Percentiles rank a stretch among this genome's conserved stretches.
phyloP scores from a whole-genome alignment of 2,797 vertebrate genomes.

The Etheostoma nigrum region DNA sequence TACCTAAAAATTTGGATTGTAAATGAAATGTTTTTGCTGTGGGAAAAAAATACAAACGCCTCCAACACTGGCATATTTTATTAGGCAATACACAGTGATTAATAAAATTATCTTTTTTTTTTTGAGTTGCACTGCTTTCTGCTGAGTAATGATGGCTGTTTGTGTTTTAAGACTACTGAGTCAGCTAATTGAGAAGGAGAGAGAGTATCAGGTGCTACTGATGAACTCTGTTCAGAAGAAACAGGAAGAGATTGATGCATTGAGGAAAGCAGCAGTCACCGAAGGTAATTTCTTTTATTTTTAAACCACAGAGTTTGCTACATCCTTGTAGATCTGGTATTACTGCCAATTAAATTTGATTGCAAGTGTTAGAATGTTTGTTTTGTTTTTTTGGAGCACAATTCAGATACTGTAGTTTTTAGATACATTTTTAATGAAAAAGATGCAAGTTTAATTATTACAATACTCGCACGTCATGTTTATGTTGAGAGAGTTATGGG shows the following conservation, averaged over 20 bases:
- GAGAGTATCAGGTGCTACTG: constrained; percentile 87
- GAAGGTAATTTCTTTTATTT: constrained; percentile 60
- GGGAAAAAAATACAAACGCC: neutral
- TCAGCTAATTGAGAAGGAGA: constrained; percentile 88
- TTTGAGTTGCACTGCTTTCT: constrained; percentile 25
- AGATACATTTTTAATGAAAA: neutral
- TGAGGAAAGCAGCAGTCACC: constrained; percentile 40
- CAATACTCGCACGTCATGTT: no score
- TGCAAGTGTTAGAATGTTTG: no score
- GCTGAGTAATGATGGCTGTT: constrained; percentile 36
- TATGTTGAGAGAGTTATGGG: neutral
- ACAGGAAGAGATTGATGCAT: constrained; percentile 60
- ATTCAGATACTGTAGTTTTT: no score
- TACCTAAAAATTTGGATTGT: neutral
- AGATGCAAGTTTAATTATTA: neutral
- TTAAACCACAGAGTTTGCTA: neutral
- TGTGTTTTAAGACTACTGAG: constrained; percentile 84
- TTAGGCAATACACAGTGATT: constrained; percentile 10
- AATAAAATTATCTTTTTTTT: neutral
- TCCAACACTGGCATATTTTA: neutral
- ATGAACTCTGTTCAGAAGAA: constrained; percentile 69
- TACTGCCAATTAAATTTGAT: neutral
- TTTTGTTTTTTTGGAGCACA: no score
- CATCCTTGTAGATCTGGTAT: no score
- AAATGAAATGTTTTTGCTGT: neutral